Evolutionary conservation across 2,888 invertebrate species (phyloP), one percentile per base, ranked within the genome.

Genomic region (Ceraclea dissimilis): DNA sequence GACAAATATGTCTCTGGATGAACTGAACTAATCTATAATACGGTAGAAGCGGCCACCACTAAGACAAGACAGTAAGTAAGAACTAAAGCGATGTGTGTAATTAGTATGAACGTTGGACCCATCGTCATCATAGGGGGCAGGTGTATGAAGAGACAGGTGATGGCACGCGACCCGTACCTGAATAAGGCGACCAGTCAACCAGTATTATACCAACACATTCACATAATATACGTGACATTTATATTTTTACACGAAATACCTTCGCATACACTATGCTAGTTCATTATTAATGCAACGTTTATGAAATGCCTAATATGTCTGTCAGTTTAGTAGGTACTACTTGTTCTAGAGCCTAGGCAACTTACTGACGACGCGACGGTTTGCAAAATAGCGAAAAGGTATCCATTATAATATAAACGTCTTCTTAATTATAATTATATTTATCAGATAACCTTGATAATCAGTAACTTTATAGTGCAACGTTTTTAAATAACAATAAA

Each of bases 121-220:
- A 39, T 39, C 39, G n/a, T 39, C 39, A n/a, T n/a, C n/a, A 39
- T 39, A 39, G 39, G 39, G 39, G 39, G 16, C 39, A 39, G 39
- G 39, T 39, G 39, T 39, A 39, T 16, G 13, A 13, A 39, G 4
- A 13, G 39, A 39, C 39, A 39, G 39, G 39, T 39, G 39, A 39
- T 39, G 39, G 39, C 39, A 39, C 39, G 39, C 39, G 39, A 39
- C 39, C 39, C 39, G 39, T 39, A 39, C 39, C 39, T 39, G 8
- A 31, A 11, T 8, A 39, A 39, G 39, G 13, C 39, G 13, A 39
- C 39, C 39, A 39, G 39, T 39, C 39, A 39, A 39, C 39, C 13
- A 39, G 39, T 39, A 39, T 16, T 26, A 26, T 13, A 2, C 5
- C 39, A 39, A 5, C 4, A 13, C 13, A 39, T 39, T 8, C 16